Percentiles rank a stretch among this genome's conserved stretches.
These are phyloP conservation scores for Lycocerus yunnanus DNA, from an alignment of 2,888 invertebrate species.

Conservation along the genomic window DNA sequence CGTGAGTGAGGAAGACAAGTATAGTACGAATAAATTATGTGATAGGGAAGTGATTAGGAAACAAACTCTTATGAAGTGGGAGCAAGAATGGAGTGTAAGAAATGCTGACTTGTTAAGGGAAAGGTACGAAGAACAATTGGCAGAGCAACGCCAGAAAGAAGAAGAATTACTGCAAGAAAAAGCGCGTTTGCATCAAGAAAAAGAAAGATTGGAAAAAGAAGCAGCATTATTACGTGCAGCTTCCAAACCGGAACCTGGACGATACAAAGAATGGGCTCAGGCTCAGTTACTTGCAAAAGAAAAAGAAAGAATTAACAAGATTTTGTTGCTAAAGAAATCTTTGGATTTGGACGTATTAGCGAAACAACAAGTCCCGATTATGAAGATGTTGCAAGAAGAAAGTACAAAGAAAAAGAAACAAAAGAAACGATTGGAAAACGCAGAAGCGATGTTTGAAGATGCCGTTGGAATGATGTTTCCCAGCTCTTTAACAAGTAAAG, in stretches of 20 bases:
- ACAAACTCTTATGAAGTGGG: conserved; percentile 63
- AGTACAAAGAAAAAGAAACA: conserved; percentile 63
- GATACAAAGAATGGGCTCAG: conserved; percentile 50
- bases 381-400: conserved; percentile 63
- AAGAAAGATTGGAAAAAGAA: conserved; percentile 26
- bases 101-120: conserved; percentile 50
- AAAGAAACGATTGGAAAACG: conserved; percentile 61
- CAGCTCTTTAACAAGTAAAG: conserved; percentile 60
- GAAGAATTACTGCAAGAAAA: conserved; percentile 53
- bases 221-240: conserved; percentile 27
- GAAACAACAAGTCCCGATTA: conserved; percentile 64
- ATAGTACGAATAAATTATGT: conserved; percentile 55
- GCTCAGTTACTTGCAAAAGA: conserved; percentile 68
- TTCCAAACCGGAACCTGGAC: conserved; percentile 32
- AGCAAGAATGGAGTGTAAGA: conserved; percentile 61
- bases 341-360: conserved; percentile 64
- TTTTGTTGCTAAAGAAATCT: conserved; percentile 67
- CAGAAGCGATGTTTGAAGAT: conserved; percentile 68
- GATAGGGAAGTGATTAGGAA: conserved; percentile 61
- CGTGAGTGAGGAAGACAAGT: conserved; percentile 33
- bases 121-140: conserved; percentile 54
- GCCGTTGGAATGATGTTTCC: conserved; percentile 67
- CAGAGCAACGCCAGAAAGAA: conserved; percentile 42
- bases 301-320: conserved; percentile 66
- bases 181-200: conserved; percentile 54